Evolutionary conservation across 2,797 vertebrate species (phyloP), one percentile per base, ranked within the genome.

Genomic region (Ispidina picta): DNA sequence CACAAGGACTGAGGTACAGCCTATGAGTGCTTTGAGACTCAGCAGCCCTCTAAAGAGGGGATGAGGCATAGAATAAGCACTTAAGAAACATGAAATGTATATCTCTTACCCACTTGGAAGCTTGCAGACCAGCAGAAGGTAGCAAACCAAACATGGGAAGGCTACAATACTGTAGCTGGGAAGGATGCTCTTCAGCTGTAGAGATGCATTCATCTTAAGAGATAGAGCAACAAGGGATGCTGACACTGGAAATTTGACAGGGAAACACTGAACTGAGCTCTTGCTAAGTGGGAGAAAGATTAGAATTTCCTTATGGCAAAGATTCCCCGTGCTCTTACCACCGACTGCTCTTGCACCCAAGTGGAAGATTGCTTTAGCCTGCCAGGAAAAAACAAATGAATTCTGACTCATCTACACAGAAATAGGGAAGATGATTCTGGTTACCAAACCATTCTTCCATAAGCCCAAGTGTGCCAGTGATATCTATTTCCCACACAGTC

Each of bases 361-460:
- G 48, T 0, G 84, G 66, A 89, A 83, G 55, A 56, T 62, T 69
- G 23, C 48, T 94, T 92, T 65, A 89, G 49, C 15, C 35, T 75
- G 63, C 26, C 69, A 91, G 15, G 29, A 19, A 62, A 69, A 89
- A 89, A 85, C 15, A 41, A 88, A 88, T 56, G 49, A 68, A 83
- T 92, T 86, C 73, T 83, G 55, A 58, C 69, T 77, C 95, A 65
- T 52, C 70, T 48, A 91, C 74, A 76, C 54, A 86, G 90, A 74
- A 93, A 68, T 5, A 12, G 59, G 23, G 59, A 62, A 72, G 76
- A 89, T 63, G 7, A 68, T 70, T 83, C 28, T 83, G 65, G 66
- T 95, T 90, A 95, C 69, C 46, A 74, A 48, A 35, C 15, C 31
- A 52, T 66, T 90, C 56, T 92, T 92, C 26, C 84, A 68, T 73